These are phyloP conservation scores for Aporophyla lueneburgensis DNA, from an alignment of 2,888 invertebrate species.

Conservation along the genomic window DNA sequence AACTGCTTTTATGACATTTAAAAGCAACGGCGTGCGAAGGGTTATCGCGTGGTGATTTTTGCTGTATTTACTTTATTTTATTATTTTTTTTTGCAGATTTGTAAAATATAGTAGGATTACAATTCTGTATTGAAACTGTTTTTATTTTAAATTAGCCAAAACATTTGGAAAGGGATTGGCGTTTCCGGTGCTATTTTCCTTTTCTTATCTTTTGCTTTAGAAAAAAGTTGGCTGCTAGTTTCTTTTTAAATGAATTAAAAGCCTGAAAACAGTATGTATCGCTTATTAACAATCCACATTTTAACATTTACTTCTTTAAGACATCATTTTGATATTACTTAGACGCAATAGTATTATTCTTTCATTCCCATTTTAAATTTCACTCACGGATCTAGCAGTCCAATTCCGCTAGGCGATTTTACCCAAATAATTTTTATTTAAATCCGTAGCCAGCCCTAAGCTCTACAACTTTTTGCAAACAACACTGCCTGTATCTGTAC, in stretches of 20 bases:
- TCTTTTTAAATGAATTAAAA: no score
- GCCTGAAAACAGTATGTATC: background rate
- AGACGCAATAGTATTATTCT: background rate
- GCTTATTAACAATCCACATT: background rate
- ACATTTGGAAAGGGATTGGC: background rate
- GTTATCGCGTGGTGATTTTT: slow-evolving; percentile 30
- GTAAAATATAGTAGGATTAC: no score
- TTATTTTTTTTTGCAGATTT: background rate
- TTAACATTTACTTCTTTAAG: background rate
- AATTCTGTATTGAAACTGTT: no score
- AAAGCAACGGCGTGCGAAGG: slow-evolving; percentile 59
- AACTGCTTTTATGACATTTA: slow-evolving; percentile 66
- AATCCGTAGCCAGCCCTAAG: slow-evolving; percentile 58
- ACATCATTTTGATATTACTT: background rate
- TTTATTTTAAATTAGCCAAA: background rate
- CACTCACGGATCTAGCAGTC: background rate
- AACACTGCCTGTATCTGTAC: slow-evolving; percentile 55
- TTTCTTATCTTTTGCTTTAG: no score
- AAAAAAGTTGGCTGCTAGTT: no score
- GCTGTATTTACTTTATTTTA: background rate
- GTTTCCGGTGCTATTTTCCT: no score
- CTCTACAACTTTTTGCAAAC: slow-evolving; percentile 76
- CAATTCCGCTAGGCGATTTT: background rate
- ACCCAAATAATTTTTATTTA: slow-evolving; percentile 36
- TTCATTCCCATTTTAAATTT: background rate